Base-by-base conservation (phyloP, 1,140 invertebrate genomes). In the Lucilia cuprina region DNA sequence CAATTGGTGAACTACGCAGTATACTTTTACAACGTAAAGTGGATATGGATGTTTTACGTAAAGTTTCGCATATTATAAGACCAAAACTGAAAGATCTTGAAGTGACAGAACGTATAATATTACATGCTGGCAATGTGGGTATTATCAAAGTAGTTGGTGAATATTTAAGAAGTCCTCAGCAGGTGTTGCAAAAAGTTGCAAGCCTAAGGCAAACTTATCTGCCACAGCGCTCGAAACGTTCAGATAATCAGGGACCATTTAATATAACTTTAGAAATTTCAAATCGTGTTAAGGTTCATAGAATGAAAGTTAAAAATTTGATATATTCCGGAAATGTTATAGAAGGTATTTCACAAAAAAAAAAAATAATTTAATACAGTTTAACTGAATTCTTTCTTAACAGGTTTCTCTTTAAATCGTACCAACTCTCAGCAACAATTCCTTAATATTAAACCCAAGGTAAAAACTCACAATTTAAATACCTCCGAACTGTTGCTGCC, bases 221-320 rank as follows among this genome's bases (percentile, higher is more conserved):
- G n/a, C 21, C 82, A 19, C 41, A 50, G 5, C 41, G 25, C 9
- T 41, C 17, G 17, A 78, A 78, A 49, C 77, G 77, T 12, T 10
- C 35, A 5, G n/a, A 80, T 25, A 49, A 50, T 21, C 8, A 65
- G n/a, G 30, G 30, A 21, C 55, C 82, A 5, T 47, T 83, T 5
- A 60, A 55, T 13, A 21, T 65, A 34, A 74, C 55, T 1, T 9
- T 85, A 5, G 75, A 78, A 17, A 50, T 83, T 13, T 19, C 50
- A 3, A 55, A 25, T n/a, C 19, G 47, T 13, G 84, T 90, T 0
- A 87, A 87, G n/a, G 86, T 84, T 9, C 60, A 83, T 0, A 86
- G 82, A 0, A 21, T 90, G 70, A 83, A 86, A 7, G 89, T 90
- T n/a, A 65, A 86, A 2, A 89, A 89, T 83, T 85, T 90, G 0